Evolutionary conservation across 2,797 vertebrate species (phyloP), one percentile per base, ranked within the genome.

Genomic region (Manis crassicaudata): DNA sequence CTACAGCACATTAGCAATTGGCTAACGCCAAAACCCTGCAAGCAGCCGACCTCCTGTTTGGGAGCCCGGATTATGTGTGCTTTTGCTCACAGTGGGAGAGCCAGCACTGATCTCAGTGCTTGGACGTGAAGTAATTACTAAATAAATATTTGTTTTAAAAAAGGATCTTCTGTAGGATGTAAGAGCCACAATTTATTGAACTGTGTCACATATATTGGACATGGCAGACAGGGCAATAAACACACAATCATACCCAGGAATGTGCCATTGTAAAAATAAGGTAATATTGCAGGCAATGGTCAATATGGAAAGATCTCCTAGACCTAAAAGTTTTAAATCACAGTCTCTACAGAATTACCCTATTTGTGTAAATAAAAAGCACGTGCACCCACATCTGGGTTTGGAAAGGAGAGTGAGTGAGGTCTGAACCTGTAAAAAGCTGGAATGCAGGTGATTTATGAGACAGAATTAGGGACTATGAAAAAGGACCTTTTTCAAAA

Each of bases 261-360:
- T 1, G 27, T n/a, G 35, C 1, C 0, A 3, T 35, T 20, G 2
- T 0, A 8, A 62, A 29, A 23, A 5, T 10, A 2, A 14, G 11
- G 50, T 3, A 29, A 12, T 18, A 72, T 12, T 1, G 0, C 1
- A 40, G n/a, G 9, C 7, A 9, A 3, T 0, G 7, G 40, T 29
- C 27, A 14, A 21, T 0, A 6, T 0, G 16, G 16, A 58, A 43
- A 35, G n/a, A 52, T 6, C 11, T n/a, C 40, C 37, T 6, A 12
- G 27, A 20, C 5, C 52, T 40, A 14, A 21, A 68, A 37, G 27
- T 23, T 29, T 23, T 29, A 35, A 56, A 29, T 32, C 32, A 29
- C 29, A 20, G 5, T 20, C 35, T 2, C 46, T 25, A 32, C 3
- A 17, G 68, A 37, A 50, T 4, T 70, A 23, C 4, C 54, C n/a